Percentiles rank a stretch among this genome's conserved stretches.
phyloP scores from a whole-genome alignment of 2,888 invertebrate species.

The Cheilosia urbana region DNA sequence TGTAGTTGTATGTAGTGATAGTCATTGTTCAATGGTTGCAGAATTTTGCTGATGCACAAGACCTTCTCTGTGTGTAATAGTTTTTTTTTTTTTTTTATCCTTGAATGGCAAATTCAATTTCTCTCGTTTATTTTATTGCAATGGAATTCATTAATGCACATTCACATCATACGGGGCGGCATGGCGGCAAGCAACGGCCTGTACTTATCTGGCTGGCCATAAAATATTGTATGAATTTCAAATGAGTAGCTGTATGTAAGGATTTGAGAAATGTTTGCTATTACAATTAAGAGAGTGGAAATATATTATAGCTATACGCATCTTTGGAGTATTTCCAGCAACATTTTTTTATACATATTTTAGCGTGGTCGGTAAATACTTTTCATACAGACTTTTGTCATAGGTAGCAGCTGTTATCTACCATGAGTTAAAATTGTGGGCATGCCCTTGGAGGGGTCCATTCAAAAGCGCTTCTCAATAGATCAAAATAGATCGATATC shows the following conservation, averaged over 20 bases:
- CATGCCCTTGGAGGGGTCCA: too few relatives aligned
- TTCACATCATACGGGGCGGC: conserved; percentile 47
- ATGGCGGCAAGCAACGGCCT: conserved; percentile 47
- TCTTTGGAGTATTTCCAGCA: conserved; percentile 1
- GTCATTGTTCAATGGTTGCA: conserved; percentile 50
- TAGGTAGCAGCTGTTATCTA: too few relatives aligned
- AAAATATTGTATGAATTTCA: conserved; percentile 71
- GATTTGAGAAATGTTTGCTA: conserved; percentile 65
- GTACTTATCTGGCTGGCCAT: conserved; percentile 56
- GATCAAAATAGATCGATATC: too few relatives aligned
- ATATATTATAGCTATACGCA: conserved; percentile 21
- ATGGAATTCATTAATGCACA: conserved; percentile 73
- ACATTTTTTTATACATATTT: too few relatives aligned
- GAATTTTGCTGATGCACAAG: conserved; percentile 47
- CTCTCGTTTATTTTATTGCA: conserved; percentile 73
- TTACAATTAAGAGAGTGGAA: conserved; percentile 53
- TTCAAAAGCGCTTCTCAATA: too few relatives aligned
- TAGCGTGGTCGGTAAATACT: too few relatives aligned
- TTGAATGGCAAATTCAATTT: conserved; percentile 74
- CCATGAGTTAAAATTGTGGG: too few relatives aligned
- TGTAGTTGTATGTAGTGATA: conserved; percentile 8
- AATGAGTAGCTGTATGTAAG: conserved; percentile 54
- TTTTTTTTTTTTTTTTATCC: conserved; percentile 45
- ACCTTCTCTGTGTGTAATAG: conserved; percentile 2
- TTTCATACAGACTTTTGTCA: too few relatives aligned